A percentile compares a stretch with the other conserved stretches of the same genome.
Conservation (phyloP, 2,797 vertebrate genomes). For the Callimico goeldii region DNA sequence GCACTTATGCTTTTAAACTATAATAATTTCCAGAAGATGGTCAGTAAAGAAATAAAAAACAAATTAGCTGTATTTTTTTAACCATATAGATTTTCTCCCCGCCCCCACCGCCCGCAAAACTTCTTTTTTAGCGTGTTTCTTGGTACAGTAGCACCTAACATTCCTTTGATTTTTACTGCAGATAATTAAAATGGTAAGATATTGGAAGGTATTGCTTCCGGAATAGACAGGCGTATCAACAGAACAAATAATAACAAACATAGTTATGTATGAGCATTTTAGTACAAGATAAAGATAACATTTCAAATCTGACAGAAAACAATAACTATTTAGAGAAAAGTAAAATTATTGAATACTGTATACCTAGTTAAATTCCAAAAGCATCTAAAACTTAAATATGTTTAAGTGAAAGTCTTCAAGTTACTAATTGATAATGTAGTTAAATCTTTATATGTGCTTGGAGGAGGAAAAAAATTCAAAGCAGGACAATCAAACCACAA, state of each 20-base stretch:
- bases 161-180: background rate
- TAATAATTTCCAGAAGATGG: background rate
- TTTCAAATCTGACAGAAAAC: background rate
- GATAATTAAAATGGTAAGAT: background rate
- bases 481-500: background rate
- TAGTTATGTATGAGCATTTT: background rate
- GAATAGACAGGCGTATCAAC: background rate
- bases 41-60: slow-evolving; percentile 27
- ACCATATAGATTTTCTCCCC: background rate
- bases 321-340: background rate
- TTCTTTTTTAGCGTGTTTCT: background rate
- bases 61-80: background rate
- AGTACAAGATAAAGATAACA: slow-evolving; percentile 17
- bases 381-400: background rate
- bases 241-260: background rate
- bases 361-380: background rate
- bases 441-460: background rate
- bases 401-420: background rate
- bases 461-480: slow-evolving; percentile 5
- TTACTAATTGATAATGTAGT: background rate
- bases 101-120: rapidly evolving
- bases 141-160: background rate
- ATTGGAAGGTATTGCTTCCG: background rate
- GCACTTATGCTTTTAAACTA: slow-evolving; percentile 16
- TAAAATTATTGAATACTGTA: background rate